Percentiles rank a stretch among this genome's conserved stretches.
Evolutionary conservation across 2,797 vertebrate genomes (phyloP).

Genomic region (Acanthurus lineatus): DNA sequence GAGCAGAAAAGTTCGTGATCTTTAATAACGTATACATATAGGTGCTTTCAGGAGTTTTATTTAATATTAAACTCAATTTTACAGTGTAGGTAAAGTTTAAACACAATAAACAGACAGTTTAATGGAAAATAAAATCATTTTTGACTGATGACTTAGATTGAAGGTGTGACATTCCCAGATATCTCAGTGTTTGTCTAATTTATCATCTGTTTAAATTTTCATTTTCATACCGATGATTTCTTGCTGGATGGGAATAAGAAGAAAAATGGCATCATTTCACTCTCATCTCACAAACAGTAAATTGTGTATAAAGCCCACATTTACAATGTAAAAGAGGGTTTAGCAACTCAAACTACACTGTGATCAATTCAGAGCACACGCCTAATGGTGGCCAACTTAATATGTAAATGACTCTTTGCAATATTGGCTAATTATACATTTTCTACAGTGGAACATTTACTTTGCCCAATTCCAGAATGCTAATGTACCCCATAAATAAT

Average conservation of each 20-base stretch:
- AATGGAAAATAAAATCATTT: conserved; percentile 15
- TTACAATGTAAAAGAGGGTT: conserved; percentile 7
- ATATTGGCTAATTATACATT: background rate
- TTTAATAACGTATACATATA: conserved; percentile 7
- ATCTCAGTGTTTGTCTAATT: background rate
- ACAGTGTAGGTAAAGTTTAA: conserved; percentile 20
- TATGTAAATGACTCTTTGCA: conserved; percentile 1
- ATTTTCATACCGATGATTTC: background rate
- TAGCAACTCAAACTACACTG: conserved; percentile 5
- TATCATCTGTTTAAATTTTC: conserved; percentile 18
- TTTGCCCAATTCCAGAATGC: conserved; percentile 24
- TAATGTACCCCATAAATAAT: conserved; percentile 9
- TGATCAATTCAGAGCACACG: conserved; percentile 15
- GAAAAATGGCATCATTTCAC: background rate
- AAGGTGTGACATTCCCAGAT: background rate
- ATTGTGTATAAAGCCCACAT: conserved; percentile 11
- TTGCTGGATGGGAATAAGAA: background rate
- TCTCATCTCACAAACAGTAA: conserved; percentile 13
- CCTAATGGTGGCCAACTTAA: background rate
- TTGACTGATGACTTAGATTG: background rate
- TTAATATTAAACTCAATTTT: conserved; percentile 34
- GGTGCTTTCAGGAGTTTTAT: conserved; percentile 23
- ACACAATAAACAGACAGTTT: conserved; percentile 4
- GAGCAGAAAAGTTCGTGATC: background rate
- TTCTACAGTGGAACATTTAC: conserved; percentile 10